A percentile compares a stretch with the other conserved stretches of the same genome.
Conservation (phyloP, 2,888 invertebrate species). For the Syrista parreyssii region DNA sequence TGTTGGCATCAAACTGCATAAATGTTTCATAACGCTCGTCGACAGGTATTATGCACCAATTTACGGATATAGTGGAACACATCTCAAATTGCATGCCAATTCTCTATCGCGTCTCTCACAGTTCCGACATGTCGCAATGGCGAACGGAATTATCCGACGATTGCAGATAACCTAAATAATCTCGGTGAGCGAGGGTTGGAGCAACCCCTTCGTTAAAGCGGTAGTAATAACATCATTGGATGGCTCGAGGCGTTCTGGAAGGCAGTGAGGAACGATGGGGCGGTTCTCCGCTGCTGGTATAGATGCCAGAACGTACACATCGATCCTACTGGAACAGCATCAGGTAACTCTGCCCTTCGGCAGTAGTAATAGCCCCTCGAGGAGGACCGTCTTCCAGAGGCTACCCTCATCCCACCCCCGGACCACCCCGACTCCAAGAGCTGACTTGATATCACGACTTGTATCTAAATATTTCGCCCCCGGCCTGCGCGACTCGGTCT, state of each 20-base stretch:
- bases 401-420: neutral
- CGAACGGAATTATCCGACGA: conserved; percentile 32
- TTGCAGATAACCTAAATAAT: conserved; percentile 47
- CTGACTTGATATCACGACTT: conserved; percentile 24
- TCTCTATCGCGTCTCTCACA: too few species aligned
- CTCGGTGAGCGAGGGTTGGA: conserved; percentile 30
- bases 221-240: conserved; percentile 47
- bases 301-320: neutral
- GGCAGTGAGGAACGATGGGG: conserved; percentile 19
- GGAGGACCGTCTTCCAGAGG: neutral
- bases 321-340: conserved; percentile 7
- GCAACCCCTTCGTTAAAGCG: conserved; percentile 52
- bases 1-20: conserved; percentile 38
- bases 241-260: conserved; percentile 25
- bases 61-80: conserved; percentile 29
- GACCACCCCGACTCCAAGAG: neutral
- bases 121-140: too few species aligned
- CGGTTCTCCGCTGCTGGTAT: neutral
- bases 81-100: too few species aligned
- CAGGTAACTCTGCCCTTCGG: conserved; percentile 13
- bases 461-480: conserved; percentile 53
- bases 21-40: conserved; percentile 45
- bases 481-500: conserved; percentile 19
- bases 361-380: neutral
- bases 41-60: conserved; percentile 46